Conservation (phyloP, 2,113 vertebrate genomes). For the Pachycephala philippinensis region DNA sequence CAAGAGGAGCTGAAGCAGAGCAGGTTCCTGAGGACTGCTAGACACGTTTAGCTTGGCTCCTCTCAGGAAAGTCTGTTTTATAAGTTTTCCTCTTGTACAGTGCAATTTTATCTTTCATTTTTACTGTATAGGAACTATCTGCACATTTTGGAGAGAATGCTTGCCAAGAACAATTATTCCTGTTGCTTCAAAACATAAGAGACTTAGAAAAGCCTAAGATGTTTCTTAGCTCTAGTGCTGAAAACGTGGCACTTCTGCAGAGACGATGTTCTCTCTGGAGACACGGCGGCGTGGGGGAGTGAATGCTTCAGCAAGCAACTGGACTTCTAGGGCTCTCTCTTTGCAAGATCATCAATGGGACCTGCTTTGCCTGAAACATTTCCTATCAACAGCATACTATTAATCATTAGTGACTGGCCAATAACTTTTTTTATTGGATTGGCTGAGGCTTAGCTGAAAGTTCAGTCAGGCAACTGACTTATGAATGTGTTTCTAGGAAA, state of each 20-base stretch:
- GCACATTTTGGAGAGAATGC: not conserved
- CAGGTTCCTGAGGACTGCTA: not conserved
- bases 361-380: not conserved
- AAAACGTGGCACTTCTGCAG: conserved; percentile 26
- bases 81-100: not conserved
- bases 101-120: not conserved
- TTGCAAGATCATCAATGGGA: not conserved
- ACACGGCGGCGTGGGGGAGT: accelerated
- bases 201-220: not conserved
- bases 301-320: not conserved
- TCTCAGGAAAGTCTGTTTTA: conserved; percentile 6
- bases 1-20: not conserved
- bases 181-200: not conserved
- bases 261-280: not conserved
- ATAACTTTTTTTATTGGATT: not conserved
- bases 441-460: not conserved
- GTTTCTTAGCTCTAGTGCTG: not conserved
- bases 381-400: not conserved
- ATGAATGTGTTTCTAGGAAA: not conserved
- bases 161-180: conserved; percentile 4
- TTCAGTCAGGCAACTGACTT: not conserved
- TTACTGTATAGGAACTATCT: conserved; percentile 35
- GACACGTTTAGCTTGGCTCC: not conserved
- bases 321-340: not conserved
- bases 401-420: not conserved